Percentiles rank a stretch among this genome's conserved stretches.
phyloP scores from a whole-genome alignment of 1,140 invertebrate species.

The Ips typographus region DNA sequence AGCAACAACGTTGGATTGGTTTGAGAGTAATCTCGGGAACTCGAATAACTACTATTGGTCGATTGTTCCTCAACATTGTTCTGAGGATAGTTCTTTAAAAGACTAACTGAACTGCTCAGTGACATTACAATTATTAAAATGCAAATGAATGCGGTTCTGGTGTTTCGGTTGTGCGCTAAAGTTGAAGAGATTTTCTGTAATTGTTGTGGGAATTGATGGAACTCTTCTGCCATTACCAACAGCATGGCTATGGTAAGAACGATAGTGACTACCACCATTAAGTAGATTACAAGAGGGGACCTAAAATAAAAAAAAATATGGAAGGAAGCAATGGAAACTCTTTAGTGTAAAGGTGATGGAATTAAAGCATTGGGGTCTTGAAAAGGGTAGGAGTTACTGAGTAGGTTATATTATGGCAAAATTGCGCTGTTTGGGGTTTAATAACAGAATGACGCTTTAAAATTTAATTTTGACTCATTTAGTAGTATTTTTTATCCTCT shows the following conservation, averaged over 20 bases:
- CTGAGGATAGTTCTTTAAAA: conserved; percentile 20
- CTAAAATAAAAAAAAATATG: conserved; percentile 24
- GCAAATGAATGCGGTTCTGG: conserved; percentile 77
- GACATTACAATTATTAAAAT: conserved; percentile 78
- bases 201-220: conserved; percentile 63
- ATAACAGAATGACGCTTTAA: background rate
- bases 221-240: conserved; percentile 85
- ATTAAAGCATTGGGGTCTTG: too few relatives aligned
- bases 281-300: conserved; percentile 34
- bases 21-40: background rate
- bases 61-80: background rate
- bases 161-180: conserved; percentile 68
- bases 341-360: too few relatives aligned
- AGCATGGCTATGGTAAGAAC: conserved; percentile 68
- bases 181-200: conserved; percentile 72
- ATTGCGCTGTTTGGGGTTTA: background rate
- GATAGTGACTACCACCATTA: conserved; percentile 64
- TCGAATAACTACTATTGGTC: background rate
- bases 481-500: too few relatives aligned
- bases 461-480: too few relatives aligned
- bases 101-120: conserved; percentile 48
- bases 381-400: too few relatives aligned
- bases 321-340: too few relatives aligned
- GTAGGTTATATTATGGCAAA: too few relatives aligned
- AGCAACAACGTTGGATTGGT: conserved; percentile 1